phyloP scores from a whole-genome alignment of 2,888 invertebrate species.

The Autographa pulchrina region DNA sequence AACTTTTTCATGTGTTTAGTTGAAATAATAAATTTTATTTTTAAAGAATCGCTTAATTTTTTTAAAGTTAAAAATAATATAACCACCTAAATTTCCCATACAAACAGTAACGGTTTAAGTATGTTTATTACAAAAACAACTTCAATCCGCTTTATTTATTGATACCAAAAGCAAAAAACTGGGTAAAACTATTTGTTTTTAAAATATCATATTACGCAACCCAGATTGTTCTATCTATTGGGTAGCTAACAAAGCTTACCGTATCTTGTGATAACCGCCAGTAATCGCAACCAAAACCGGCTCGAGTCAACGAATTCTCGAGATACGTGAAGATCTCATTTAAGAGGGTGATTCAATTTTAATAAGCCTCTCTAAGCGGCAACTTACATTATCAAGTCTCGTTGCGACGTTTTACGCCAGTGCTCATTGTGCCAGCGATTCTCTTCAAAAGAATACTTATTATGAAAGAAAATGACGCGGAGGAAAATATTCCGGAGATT shows the following conservation, averaged over 20 bases:
- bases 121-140: too few species aligned
- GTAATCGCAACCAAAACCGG: constrained; percentile 63
- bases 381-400: constrained; percentile 77
- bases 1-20: too few species aligned
- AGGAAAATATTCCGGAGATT: constrained; percentile 64
- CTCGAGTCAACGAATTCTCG: constrained; percentile 62
- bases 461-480: constrained; percentile 65
- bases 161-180: not conserved
- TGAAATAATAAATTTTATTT: too few species aligned
- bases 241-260: constrained; percentile 59
- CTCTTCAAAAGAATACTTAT: constrained; percentile 71
- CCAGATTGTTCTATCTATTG: constrained; percentile 34
- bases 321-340: constrained; percentile 71
- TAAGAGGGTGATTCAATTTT: constrained; percentile 75
- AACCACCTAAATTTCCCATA: too few species aligned
- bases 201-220: constrained; percentile 39
- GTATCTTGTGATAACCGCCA: constrained; percentile 61
- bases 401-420: constrained; percentile 67
- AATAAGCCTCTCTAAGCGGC: constrained; percentile 74
- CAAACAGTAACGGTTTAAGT: too few species aligned
- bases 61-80: too few species aligned
- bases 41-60: too few species aligned
- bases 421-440: constrained; percentile 70
- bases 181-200: not conserved
- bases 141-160: too few species aligned